Evolutionary conservation across 1,140 invertebrate genomes (phyloP), one percentile per base, ranked within the genome.

Genomic region (Drosophila parvula): DNA sequence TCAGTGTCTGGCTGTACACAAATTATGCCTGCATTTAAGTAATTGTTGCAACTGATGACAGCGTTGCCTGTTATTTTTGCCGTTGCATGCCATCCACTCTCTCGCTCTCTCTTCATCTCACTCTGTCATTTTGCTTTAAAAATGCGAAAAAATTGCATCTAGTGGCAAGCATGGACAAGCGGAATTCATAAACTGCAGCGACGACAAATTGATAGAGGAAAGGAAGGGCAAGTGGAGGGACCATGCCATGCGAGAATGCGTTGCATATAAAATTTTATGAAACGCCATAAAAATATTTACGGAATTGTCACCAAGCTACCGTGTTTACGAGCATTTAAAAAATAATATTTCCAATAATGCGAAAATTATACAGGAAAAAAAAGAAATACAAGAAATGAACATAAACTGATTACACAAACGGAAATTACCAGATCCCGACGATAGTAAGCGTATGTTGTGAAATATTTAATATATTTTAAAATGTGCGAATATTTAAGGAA

Each of bases 251-350:
- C n/a, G n/a, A 55, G n/a, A 55, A 27, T 63, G 58, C 59, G 27
- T 28, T 45, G 69, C 84, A 74, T 84, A 88, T 88, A 88, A 78
- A 88, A 89, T 89, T 88, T 88, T 89, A 88, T 89, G 71, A 89
- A 88, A 80, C 84, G 77, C 84, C 84, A 88, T 88, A 89, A 88
- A 83, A 89, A 81, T 88, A 86, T 86, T 86, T 86, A 74, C 83
- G 78, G 89, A 86, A 86, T 89, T 89, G 83, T 81, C 80, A 70
- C 79, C 76, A 61, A 79, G 77, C 73, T 64, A 36, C 70, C 70
- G 48, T 77, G 76, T 89, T 89, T 86, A 83, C 86, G 76, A 89
- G 79, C 84, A 77, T 83, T 83, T 83, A 69, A 83, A 83, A 83
- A 71, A 71, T 71, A 71, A 59, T 71, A 50, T 71, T 59, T 50